A percentile compares a stretch with the other conserved stretches of the same genome.
Conservation (phyloP, 2,113 vertebrate species). For the Protomyctophum bolini region DNA sequence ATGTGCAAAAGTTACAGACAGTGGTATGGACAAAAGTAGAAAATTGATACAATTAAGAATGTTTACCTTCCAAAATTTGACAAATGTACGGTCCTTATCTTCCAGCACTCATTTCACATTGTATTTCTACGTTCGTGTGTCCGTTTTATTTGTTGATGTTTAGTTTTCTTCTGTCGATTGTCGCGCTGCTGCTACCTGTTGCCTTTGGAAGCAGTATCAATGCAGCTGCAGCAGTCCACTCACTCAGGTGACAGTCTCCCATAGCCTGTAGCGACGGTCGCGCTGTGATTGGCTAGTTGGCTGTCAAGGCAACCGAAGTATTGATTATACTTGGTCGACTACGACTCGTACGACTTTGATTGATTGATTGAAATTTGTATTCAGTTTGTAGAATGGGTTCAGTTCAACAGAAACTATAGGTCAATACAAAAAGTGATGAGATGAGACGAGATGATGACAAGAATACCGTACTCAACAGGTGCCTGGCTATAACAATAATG, state of each 20-base stretch:
- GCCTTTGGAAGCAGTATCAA: neutral
- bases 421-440: too few species aligned
- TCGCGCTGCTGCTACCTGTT: conserved; percentile 22
- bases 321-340: too few species aligned
- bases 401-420: too few species aligned
- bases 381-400: too few species aligned
- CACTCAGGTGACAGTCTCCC: too few species aligned
- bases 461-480: too few species aligned
- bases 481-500: too few species aligned
- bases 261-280: neutral
- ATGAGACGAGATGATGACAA: too few species aligned
- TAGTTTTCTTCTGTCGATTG: neutral
- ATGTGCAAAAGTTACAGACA: conserved; percentile 6
- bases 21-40: neutral
- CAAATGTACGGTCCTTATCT: neutral
- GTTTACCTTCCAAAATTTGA: conserved; percentile 32
- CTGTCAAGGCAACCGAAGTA: neutral
- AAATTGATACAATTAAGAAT: neutral
- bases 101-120: neutral
- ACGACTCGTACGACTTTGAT: too few species aligned
- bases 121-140: neutral
- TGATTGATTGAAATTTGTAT: too few species aligned
- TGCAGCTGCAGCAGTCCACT: neutral
- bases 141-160: neutral
- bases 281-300: neutral